A percentile compares a stretch with the other conserved stretches of the same genome.
phyloP scores from a whole-genome alignment of 1,140 invertebrate species.

The Stegodyphus mimosarum region DNA sequence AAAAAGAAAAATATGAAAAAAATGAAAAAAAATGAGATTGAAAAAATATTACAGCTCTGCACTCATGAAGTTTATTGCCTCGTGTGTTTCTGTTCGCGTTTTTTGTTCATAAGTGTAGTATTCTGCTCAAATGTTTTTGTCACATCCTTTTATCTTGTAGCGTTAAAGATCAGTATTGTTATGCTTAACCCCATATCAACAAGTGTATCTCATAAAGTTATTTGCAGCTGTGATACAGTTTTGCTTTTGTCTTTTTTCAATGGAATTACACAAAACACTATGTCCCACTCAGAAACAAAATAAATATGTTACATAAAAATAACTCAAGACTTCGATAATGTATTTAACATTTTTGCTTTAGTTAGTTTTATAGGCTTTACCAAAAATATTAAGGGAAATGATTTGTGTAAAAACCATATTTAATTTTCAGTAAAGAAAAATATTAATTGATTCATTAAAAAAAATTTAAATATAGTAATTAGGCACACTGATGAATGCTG shows the following conservation, averaged over 20 bases:
- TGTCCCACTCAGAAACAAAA: too few species aligned
- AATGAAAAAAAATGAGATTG: conserved; percentile 3
- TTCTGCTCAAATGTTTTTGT: conserved; percentile 55
- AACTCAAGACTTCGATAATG: too few species aligned
- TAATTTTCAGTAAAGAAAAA: too few species aligned
- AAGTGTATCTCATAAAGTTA: conserved; percentile 49
- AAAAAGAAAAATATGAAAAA: conserved; percentile 23
- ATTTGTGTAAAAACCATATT: too few species aligned
- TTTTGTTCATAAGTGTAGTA: conserved; percentile 45
- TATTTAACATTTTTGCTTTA: too few species aligned
- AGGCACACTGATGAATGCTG: too few species aligned
- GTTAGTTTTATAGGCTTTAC: too few species aligned
- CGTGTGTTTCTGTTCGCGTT: conserved; percentile 38
- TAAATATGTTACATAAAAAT: too few species aligned
- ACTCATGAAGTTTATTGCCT: conserved; percentile 29
- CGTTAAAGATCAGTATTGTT: conserved; percentile 49
- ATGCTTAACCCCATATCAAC: conserved; percentile 46
- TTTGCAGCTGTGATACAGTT: conserved; percentile 36
- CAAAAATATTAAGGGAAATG: too few species aligned
- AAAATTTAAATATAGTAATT: too few species aligned
- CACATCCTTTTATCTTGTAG: conserved; percentile 41
- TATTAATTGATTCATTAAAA: too few species aligned
- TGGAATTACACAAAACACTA: too few species aligned
- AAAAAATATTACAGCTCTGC: conserved; percentile 36
- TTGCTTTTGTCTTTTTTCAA: background rate